Percentiles rank a stretch among this genome's conserved stretches.
Conservation (phyloP, 2,888 invertebrate genomes). For the Spisula solida region DNA sequence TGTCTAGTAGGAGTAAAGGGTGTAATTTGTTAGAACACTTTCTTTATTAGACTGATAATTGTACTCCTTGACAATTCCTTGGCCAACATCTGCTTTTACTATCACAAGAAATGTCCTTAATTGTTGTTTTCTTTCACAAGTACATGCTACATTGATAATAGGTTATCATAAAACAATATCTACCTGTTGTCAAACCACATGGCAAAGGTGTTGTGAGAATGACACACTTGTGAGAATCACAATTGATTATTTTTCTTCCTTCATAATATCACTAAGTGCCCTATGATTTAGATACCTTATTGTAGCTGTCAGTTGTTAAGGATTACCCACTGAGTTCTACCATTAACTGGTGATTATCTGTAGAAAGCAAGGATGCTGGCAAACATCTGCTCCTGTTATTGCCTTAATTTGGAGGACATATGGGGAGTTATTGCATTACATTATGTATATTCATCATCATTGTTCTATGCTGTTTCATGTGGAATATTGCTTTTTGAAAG, state of each 20-base stretch:
- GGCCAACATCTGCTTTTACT: too few relatives aligned
- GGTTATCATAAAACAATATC: background rate
- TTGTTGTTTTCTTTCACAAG: too few relatives aligned
- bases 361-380: background rate
- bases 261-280: background rate
- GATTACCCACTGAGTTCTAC: background rate
- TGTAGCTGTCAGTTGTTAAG: constrained; percentile 4
- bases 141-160: too few relatives aligned
- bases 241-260: background rate
- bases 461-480: background rate
- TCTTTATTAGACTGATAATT: too few relatives aligned
- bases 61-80: too few relatives aligned
- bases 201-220: constrained; percentile 5
- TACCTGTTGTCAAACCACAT: background rate
- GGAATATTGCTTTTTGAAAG: constrained; percentile 12
- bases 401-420: constrained; percentile 22
- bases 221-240: constrained; percentile 16
- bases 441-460: background rate
- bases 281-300: constrained; percentile 19
- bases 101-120: too few relatives aligned
- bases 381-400: constrained; percentile 1
- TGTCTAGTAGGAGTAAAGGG: too few relatives aligned
- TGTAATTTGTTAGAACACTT: too few relatives aligned
- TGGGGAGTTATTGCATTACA: background rate
- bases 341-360: constrained; percentile 18